phyloP scores from a whole-genome alignment of 1,140 invertebrate genomes.

The Ips typographus region DNA sequence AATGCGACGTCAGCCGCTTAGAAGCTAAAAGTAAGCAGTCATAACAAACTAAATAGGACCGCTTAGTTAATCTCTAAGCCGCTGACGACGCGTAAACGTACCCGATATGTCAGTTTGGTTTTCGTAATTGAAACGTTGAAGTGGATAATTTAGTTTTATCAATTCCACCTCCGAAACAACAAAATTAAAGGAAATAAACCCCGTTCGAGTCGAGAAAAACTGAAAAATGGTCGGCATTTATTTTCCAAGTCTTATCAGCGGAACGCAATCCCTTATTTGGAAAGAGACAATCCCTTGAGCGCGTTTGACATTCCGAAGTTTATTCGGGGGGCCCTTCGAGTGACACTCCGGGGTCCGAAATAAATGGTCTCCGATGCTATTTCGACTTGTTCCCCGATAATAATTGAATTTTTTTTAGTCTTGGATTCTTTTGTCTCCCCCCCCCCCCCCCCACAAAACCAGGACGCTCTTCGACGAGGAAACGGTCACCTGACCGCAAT shows the following conservation, averaged over 20 bases:
- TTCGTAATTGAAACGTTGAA: no score
- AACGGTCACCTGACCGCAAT: no score
- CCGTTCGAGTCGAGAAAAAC: neutral
- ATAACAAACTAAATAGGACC: no score
- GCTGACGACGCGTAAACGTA: no score
- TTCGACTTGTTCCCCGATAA: constrained; percentile 4
- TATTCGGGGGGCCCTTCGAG: constrained; percentile 11
- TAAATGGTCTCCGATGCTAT: constrained; percentile 16
- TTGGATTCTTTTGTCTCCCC: no score
- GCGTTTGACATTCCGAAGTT: constrained; percentile 20
- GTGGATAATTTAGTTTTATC: no score
- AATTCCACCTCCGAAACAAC: neutral
- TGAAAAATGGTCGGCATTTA: constrained; percentile 11
- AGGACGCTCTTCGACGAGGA: no score
- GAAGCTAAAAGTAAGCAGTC: no score
- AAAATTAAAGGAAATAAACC: neutral
- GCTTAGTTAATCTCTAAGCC: no score
- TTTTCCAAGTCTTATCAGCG: constrained; percentile 11
- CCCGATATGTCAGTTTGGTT: no score
- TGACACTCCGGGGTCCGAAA: constrained; percentile 12
- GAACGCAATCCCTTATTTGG: constrained; percentile 17
- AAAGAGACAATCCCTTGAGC: constrained; percentile 18
- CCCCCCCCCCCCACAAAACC: no score
- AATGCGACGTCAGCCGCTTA: no score
- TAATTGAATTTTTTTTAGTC: constrained; percentile 14